phyloP scores from a whole-genome alignment of 2,888 invertebrate genomes.

The Metalampra italica region DNA sequence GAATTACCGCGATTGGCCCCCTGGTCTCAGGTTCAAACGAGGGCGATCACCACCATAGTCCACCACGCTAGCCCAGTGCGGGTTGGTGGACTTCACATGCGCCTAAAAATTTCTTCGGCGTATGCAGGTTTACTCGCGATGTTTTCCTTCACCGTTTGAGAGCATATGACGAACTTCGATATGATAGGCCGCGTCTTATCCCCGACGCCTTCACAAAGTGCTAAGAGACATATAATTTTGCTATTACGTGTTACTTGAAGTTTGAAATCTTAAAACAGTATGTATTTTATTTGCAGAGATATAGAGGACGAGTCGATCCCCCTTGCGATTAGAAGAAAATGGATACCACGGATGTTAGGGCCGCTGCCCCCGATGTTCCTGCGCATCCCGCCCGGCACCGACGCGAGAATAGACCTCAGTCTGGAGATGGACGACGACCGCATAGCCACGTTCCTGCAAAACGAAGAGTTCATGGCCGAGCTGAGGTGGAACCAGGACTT shows the following conservation, averaged over 20 bases:
- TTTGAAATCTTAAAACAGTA: not conserved
- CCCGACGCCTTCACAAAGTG: too few species aligned
- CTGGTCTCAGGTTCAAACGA: too few species aligned
- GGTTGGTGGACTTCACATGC: too few species aligned
- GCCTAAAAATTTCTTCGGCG: too few species aligned
- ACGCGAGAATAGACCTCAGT: conserved; percentile 67
- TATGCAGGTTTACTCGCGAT: too few species aligned
- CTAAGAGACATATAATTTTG: too few species aligned
- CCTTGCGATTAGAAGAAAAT: conserved; percentile 76
- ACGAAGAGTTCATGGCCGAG: conserved; percentile 94
- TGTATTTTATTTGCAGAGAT: conserved; percentile 37
- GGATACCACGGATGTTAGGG: conserved; percentile 89
- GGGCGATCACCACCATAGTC: too few species aligned
- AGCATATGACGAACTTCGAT: too few species aligned
- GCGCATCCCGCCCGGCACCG: conserved; percentile 77
- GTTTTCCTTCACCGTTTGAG: too few species aligned
- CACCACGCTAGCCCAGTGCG: too few species aligned
- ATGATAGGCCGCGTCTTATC: too few species aligned
- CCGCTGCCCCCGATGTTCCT: conserved; percentile 89
- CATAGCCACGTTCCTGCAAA: conserved; percentile 91
- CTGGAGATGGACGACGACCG: conserved; percentile 90
- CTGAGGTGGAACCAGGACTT: conserved; percentile 92
- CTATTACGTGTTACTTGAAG: not conserved
- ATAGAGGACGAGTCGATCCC: conserved; percentile 65
- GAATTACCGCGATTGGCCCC: too few species aligned